A percentile compares a stretch with the other conserved stretches of the same genome.
Evolutionary conservation across 2,797 vertebrate species (phyloP).

Genomic region (Propithecus deckenii): DNA sequence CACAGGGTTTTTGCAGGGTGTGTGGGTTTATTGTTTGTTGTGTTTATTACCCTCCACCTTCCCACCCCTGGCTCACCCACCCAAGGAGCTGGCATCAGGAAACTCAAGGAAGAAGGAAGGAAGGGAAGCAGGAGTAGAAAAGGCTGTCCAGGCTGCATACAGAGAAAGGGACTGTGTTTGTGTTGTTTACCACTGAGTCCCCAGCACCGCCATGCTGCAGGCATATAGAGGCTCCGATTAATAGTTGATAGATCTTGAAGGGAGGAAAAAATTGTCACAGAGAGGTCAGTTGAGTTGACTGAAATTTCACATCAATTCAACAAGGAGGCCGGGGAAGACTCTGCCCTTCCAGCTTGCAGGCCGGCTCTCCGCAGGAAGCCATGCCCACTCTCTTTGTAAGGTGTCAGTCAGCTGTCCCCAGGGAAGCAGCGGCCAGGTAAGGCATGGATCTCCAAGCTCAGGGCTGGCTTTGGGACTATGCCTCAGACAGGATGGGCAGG

Average conservation of each 20-base stretch:
- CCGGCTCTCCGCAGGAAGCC: neutral
- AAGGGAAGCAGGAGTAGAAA: neutral
- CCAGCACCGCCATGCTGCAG: neutral
- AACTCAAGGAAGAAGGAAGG: neutral
- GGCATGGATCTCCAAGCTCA: neutral
- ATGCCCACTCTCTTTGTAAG: neutral
- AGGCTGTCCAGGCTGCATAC: neutral
- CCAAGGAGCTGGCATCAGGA: conserved; percentile 1
- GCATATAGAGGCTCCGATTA: neutral
- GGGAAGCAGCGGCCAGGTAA: neutral
- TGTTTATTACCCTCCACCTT: neutral
- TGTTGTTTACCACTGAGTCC: neutral
- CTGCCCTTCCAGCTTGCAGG: neutral
- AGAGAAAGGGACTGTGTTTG: neutral
- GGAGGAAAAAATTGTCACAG: neutral
- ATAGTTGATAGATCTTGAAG: neutral
- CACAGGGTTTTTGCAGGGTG: neutral
- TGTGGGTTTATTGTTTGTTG: neutral
- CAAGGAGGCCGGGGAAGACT: neutral
- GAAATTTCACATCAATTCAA: neutral
- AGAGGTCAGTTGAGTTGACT: neutral
- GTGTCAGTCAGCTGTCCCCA: neutral
- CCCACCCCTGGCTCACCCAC: neutral
- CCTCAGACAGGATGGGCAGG: neutral
- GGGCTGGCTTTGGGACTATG: neutral